Base-by-base conservation (phyloP, 2,888 invertebrate species). In the Cyclophora albipunctata region DNA sequence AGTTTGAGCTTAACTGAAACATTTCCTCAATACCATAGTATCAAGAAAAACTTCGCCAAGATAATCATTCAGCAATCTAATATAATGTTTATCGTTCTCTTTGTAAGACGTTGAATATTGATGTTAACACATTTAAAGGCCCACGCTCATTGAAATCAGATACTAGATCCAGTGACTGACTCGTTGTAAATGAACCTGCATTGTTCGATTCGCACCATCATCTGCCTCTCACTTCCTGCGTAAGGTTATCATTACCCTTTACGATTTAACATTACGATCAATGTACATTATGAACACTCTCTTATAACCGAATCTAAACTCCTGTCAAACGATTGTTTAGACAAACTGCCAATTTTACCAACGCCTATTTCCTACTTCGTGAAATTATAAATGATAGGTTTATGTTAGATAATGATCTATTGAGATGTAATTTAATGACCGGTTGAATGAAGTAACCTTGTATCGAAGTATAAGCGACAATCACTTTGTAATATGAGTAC, bases 221-320 rank as follows among this genome's bases (percentile, higher is more conserved):
- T 64, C 59, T 71, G 64, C 78, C 78, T 80, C 73, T 79, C 81
- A 81, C 78, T 84, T 86, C 84, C 83, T 83, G 78, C 68, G 66
- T 66, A 52, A 52, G 50, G 48, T 66, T 56, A 57, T 57, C 53
- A 54, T 61, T 50, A 55, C 34, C 47, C 62, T 62, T 64, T 67
- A 66, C 60, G 52, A 60, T 65, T 70, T 60, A 64, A 66, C 67
- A 66, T 56, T 57, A 50, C 40, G 46, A 45, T 41, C 48, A 53
- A 40, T n/a, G 47, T 7, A 44, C 41, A 42, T 48, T 41, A n/a
- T 37, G 37, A 5, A 37, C 5, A 37, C 4, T 37, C 5, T 20
- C 20, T 20, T 20, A 20, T 37, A 5, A 37, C 37, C 37, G 37
- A 37, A 37, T 37, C 37, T 37, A 37, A 37, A 37, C 37, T 37